These are phyloP conservation scores for Druceiella hillmani DNA, from an alignment of 2,888 invertebrate genomes.

Conservation along the genomic window DNA sequence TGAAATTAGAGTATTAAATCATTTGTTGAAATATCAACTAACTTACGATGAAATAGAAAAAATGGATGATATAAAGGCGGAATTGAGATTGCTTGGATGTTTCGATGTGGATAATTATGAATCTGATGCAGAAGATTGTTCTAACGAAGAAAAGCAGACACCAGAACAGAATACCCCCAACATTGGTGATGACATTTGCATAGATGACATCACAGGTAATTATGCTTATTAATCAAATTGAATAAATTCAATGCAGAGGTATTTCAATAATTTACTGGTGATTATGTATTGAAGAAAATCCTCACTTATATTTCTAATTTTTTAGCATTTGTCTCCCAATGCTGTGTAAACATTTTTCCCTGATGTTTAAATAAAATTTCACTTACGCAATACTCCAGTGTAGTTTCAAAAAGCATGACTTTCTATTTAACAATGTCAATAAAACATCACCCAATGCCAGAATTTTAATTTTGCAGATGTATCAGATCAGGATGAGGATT, in stretches of 20 bases:
- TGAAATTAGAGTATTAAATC: conserved; percentile 56
- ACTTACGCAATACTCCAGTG: no score
- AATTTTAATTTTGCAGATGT: conserved; percentile 31
- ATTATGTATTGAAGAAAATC: no score
- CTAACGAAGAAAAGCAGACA: conserved; percentile 35
- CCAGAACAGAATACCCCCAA: conserved; percentile 56
- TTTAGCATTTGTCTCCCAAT: no score
- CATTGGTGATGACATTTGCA: conserved; percentile 65
- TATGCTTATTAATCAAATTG: conserved; percentile 18
- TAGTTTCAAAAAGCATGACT: no score
- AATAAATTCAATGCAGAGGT: conserved; percentile 6
- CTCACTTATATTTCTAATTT: no score
- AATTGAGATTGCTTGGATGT: conserved; percentile 41
- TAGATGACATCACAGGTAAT: conserved; percentile 66
- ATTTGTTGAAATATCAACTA: conserved; percentile 50
- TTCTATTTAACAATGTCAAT: no score
- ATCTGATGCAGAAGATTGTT: conserved; percentile 47
- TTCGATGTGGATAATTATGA: conserved; percentile 43
- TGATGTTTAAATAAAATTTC: no score
- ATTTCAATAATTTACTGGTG: conserved; percentile 8
- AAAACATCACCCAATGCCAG: neutral
- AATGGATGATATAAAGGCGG: conserved; percentile 47
- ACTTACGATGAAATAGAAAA: conserved; percentile 49
- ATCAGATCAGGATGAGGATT: conserved; percentile 47
- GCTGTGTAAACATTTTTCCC: no score